Percentiles rank a stretch among this genome's conserved stretches.
Evolutionary conservation across 2,888 invertebrate genomes (phyloP).

Genomic region (Nipponacmea schrenckii): DNA sequence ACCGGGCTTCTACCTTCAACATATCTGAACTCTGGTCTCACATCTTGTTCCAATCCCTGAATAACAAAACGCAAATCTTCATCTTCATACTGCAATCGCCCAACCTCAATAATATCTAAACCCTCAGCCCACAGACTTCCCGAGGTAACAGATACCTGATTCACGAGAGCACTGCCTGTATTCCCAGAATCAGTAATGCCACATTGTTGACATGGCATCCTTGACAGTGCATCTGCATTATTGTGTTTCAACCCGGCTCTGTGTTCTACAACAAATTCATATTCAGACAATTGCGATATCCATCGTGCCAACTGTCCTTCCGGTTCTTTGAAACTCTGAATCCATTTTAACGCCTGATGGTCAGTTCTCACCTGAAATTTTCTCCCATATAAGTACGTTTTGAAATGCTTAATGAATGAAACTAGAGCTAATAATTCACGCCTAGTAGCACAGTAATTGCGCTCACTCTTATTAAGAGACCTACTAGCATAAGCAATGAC

Average conservation of each 20-base stretch:
- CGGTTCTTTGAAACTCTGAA: conserved; percentile 13
- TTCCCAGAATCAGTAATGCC: no score
- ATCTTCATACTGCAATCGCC: not conserved
- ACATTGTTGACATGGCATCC: conserved; percentile 6
- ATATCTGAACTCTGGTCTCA: no score
- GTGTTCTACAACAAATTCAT: conserved; percentile 17
- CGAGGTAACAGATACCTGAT: not conserved
- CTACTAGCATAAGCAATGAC: no score
- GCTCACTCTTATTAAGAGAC: no score
- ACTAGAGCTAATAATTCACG: no score
- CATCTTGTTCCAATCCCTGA: no score
- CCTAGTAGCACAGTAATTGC: no score
- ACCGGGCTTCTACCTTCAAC: no score
- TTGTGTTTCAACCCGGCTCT: not conserved
- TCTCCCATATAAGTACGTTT: conserved; percentile 18
- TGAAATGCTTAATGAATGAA: conserved; percentile 2
- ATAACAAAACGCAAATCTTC: no score
- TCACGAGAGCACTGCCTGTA: not conserved
- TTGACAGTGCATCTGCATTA: conserved; percentile 4
- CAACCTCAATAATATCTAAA: not conserved
- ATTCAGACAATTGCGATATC: conserved; percentile 12
- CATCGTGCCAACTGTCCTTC: conserved; percentile 22
- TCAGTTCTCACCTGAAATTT: conserved; percentile 15
- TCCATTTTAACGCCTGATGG: conserved; percentile 2
- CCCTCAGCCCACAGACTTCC: not conserved